phyloP scores from a whole-genome alignment of 2,888 invertebrate species.

The Aphodius granarius region DNA sequence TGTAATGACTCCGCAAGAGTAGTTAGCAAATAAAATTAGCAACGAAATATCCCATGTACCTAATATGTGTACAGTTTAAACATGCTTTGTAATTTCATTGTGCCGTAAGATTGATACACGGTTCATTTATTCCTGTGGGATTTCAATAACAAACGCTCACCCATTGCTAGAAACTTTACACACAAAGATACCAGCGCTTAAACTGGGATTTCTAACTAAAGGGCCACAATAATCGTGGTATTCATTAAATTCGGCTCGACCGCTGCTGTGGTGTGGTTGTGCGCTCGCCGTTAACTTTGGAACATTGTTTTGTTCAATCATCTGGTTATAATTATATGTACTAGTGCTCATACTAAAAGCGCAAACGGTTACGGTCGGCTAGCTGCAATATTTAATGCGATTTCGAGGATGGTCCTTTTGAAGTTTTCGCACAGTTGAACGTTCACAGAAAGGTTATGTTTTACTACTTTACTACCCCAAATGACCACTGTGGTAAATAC shows the following conservation, averaged over 20 bases:
- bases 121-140: not conserved
- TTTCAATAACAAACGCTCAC: not conserved
- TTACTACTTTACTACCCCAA: no score
- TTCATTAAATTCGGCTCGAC: not conserved
- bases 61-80: no score
- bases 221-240: not conserved
- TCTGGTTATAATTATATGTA: not conserved
- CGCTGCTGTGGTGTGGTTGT: not conserved
- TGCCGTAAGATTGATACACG: not conserved
- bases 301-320: not conserved
- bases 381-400: not conserved
- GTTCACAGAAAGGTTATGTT: no score
- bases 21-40: no score
- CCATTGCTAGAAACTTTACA: not conserved
- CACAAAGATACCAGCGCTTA: no score
- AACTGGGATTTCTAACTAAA: not conserved
- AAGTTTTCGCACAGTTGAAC: not conserved
- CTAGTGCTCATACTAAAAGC: not conserved
- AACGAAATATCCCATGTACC: no score
- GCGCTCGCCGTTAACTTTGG: not conserved
- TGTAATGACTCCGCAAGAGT: no score
- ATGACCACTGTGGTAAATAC: not conserved
- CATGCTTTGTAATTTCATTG: no score
- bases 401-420: not conserved
- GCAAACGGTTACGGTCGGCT: not conserved